These are phyloP conservation scores for Apteryx mantelli DNA, from an alignment of 2,113 vertebrate genomes.

Conservation along the genomic window DNA sequence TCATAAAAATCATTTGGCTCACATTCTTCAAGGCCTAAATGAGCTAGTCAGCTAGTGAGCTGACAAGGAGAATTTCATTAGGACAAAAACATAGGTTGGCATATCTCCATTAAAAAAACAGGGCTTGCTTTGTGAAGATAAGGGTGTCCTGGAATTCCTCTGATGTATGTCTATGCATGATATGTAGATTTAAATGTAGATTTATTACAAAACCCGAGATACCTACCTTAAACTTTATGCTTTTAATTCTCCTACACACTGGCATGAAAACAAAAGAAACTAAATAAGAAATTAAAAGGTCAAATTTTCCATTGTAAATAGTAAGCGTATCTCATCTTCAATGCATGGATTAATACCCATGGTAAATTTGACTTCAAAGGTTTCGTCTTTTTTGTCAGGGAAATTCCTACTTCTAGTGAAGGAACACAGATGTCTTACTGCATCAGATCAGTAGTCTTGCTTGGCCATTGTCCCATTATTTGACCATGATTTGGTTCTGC, in stretches of 20 bases:
- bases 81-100: slow-evolving; percentile 2
- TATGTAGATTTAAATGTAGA: not conserved
- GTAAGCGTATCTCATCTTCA: not conserved
- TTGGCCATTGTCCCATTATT: not conserved
- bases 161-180: not conserved
- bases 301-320: not conserved
- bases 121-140: not conserved
- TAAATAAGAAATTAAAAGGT: not conserved
- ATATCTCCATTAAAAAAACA: slow-evolving; percentile 36
- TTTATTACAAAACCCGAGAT: not conserved
- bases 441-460: not conserved
- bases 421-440: not conserved
- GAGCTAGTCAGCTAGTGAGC: slow-evolving; percentile 20
- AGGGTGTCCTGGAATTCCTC: not conserved
- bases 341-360: not conserved
- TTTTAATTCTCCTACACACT: not conserved
- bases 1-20: not conserved
- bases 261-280: not conserved
- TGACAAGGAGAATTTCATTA: slow-evolving; percentile 47
- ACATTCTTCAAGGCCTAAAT: slow-evolving; percentile 27
- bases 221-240: not conserved
- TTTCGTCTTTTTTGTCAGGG: not conserved
- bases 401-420: not conserved
- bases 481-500: not conserved
- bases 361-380: not conserved